Base-by-base conservation (phyloP, 2,113 vertebrate genomes). In the Echinops telfairi region DNA sequence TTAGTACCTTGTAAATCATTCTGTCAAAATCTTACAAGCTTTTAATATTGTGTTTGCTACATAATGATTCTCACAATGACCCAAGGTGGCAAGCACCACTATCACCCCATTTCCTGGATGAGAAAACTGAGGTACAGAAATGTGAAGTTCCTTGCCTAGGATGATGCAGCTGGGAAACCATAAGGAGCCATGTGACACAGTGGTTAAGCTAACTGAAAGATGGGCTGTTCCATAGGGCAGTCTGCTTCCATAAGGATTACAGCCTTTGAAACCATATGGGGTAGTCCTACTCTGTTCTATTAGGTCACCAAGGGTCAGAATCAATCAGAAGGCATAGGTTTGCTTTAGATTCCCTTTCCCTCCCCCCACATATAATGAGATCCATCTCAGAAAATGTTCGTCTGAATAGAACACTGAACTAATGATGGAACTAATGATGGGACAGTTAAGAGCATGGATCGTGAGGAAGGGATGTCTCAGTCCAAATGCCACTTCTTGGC, bases 1-100 rank as follows among this genome's bases (percentile, higher is more conserved):
- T 80, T 89, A 73, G 80, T 91, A 31, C 4, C 29, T 84, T 57
- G 15, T 89, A 77, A 75, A 70, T 90, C 90, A 88, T 70, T 78
- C 73, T 89, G 23, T 80, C 78, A 84, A 66, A 83, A 71, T 58
- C n/a, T 75, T 25, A 38, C 29, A 47, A 66, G 78, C n/a, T 64
- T 83, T 82, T 87, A 84, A 84, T 58, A 80, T 53, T 77, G 43
- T 78, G 3, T 66, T 73, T 90, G 47, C 90, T 89, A 82, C 27
- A 53, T 79, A 85, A 68, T 31, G 12, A 66, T 29, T 68, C 66
- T 68, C 2, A 31, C 66, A 68, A 31, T 68, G 66, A 68, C 29
- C 11, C 66, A 68, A 29, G 47, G 47, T 53, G 47, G 47, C 47
- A 53, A 53, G 4, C 31, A 29, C 29, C 66, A 68, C 66, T 29